A percentile compares a stretch with the other conserved stretches of the same genome.
Evolutionary conservation across 2,797 vertebrate species (phyloP).

Genomic region (Lepilemur septentrionalis): DNA sequence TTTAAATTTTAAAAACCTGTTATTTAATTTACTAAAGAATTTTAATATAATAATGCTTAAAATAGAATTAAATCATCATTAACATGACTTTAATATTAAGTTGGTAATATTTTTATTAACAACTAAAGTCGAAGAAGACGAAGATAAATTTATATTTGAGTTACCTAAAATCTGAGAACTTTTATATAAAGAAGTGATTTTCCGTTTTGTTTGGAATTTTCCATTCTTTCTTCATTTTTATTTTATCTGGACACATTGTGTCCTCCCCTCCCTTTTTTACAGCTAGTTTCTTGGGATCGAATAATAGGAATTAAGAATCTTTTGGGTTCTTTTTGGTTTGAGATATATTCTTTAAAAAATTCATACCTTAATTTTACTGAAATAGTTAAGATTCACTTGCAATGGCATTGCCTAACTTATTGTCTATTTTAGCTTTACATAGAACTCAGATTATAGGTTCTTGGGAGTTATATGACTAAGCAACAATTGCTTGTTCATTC

Average conservation of each 20-base stretch:
- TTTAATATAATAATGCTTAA: conserved; percentile 5
- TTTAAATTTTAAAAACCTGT: conserved; percentile 24
- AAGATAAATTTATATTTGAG: background rate
- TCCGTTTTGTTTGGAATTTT: conserved; percentile 17
- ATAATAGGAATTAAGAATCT: conserved; percentile 7
- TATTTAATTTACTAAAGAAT: conserved; percentile 11
- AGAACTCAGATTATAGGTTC: background rate
- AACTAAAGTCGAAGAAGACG: background rate
- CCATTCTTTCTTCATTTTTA: conserved; percentile 2
- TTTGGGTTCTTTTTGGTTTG: background rate
- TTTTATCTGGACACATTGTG: background rate
- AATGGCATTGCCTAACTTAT: background rate
- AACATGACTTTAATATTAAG: background rate
- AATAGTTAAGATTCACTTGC: conserved; percentile 4
- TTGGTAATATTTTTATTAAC: background rate
- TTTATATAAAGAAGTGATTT: conserved; percentile 14
- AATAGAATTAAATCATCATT: conserved; percentile 25
- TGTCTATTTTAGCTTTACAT: background rate
- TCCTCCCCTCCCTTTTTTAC: background rate
- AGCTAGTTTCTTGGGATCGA: background rate
- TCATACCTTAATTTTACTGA: conserved; percentile 28
- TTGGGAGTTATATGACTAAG: background rate
- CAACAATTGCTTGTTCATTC: conserved; percentile 5
- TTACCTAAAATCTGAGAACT: background rate
- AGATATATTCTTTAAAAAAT: background rate